Base-by-base conservation (phyloP, 2,113 vertebrate genomes). In the Carassius gibelio region DNA sequence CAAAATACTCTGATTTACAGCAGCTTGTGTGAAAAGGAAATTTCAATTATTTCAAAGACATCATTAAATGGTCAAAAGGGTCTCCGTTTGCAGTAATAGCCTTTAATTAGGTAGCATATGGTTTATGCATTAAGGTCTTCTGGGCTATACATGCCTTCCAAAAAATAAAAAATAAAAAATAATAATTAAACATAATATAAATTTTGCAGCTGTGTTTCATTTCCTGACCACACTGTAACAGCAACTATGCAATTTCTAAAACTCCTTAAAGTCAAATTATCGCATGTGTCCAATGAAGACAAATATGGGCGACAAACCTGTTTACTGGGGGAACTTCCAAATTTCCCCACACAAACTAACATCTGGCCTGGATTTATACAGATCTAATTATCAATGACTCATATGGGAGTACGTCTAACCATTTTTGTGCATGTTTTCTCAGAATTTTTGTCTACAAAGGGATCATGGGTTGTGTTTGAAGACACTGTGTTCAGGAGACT, bases 31-130 rank as follows among this genome's bases (percentile, higher is more conserved):
- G 21, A 71, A 84, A 62, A 62, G 14, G 45, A 64, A 64, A 66
- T 26, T 68, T 66, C 2, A 21, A 21, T 59, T 52, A 26, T 86
- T 81, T 21, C 42, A 38, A 55, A 57, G 42, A n/a, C 42, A 50
- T 83, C 42, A 85, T 68, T 83, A 69, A 80, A 84, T 83, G 34
- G 78, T 83, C 75, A 59, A 75, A 45, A 71, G 34, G 86, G 71
- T 45, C 76, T 61, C 80, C 55, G 75, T 50, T 34, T 61, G 48
- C 66, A 23, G 21, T 75, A 86, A n/a, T 77, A 85, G 38, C 19
- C 74, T 87, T 78, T 83, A 89, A 91, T 90, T 89, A 83, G 34
- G 45, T 23, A 71, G 68, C 88, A 85, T 85, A 66, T 87, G 85
- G 84, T 89, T 79, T 75, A 55, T 85, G 64, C 81, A 71, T 19